Percentiles rank a stretch among this genome's conserved stretches.
phyloP scores from a whole-genome alignment of 2,888 invertebrate genomes.

The Spodoptera picta region DNA sequence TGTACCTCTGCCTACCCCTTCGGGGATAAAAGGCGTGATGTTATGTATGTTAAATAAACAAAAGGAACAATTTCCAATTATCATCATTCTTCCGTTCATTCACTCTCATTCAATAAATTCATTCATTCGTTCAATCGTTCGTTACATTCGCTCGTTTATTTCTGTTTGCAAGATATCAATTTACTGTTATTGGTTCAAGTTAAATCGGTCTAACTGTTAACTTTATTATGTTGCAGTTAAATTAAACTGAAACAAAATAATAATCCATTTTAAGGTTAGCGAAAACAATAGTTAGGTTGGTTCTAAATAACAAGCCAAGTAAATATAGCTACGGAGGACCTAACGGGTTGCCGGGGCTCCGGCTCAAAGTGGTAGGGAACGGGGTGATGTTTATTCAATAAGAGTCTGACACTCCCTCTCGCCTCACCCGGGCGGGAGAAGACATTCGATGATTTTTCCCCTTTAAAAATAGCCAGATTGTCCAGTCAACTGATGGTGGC shows the following conservation, averaged over 20 bases:
- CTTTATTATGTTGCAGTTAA: conserved; percentile 15
- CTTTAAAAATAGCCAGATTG: no score
- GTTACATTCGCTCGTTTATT: conserved; percentile 22
- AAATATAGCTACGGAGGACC: no score
- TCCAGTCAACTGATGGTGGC: no score
- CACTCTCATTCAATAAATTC: conserved; percentile 1
- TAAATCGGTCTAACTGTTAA: conserved; percentile 36
- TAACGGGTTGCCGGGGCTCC: no score
- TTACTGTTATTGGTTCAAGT: conserved; percentile 33
- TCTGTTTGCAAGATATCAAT: conserved; percentile 28
- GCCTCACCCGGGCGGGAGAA: no score
- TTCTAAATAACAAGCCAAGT: neutral
- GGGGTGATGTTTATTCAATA: no score
- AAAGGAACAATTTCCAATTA: neutral
- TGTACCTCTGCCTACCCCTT: no score
- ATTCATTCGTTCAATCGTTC: neutral
- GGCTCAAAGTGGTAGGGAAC: no score
- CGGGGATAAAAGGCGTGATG: no score
- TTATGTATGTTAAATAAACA: neutral
- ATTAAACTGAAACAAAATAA: conserved; percentile 2
- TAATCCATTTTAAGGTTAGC: neutral
- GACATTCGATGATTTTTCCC: no score
- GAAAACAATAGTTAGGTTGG: neutral
- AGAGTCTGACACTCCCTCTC: no score
- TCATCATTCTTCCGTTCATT: conserved; percentile 7